phyloP scores from a whole-genome alignment of 2,888 invertebrate genomes.

The Cryptocephalus moraei region DNA sequence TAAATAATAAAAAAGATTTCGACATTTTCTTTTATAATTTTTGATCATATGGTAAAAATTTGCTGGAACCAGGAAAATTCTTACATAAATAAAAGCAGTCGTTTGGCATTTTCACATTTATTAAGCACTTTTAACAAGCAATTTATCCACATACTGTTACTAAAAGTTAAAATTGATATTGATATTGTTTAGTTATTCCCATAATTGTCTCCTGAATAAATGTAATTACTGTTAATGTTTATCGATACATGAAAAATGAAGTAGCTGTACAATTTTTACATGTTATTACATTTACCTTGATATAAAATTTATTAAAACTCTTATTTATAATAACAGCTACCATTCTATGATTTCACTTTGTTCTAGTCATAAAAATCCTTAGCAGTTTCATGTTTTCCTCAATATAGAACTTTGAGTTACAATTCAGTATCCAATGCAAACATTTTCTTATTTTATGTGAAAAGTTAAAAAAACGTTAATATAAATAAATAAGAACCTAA shows the following conservation, averaged over 20 bases:
- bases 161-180: conserved; percentile 23
- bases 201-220: conserved; percentile 13
- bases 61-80: no score
- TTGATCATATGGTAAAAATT: no score
- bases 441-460: no score
- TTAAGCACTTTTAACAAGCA: conserved; percentile 34
- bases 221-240: conserved; percentile 6
- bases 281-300: conserved; percentile 1
- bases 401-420: no score
- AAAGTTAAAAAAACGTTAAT: no score
- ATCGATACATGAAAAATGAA: conserved; percentile 6
- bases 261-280: conserved; percentile 2
- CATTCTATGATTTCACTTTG: no score
- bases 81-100: conserved; percentile 26
- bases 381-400: no score
- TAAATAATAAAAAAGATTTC: no score
- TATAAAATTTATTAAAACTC: background rate
- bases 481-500: no score
- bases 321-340: background rate
- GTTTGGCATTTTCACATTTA: conserved; percentile 26
- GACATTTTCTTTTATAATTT: no score
- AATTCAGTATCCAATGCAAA: no score
- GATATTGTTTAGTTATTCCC: conserved; percentile 13
- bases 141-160: conserved; percentile 26
- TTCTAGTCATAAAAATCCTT: no score